These are phyloP conservation scores for Aegithalos caudatus DNA, from an alignment of 2,113 vertebrate species.

Conservation along the genomic window DNA sequence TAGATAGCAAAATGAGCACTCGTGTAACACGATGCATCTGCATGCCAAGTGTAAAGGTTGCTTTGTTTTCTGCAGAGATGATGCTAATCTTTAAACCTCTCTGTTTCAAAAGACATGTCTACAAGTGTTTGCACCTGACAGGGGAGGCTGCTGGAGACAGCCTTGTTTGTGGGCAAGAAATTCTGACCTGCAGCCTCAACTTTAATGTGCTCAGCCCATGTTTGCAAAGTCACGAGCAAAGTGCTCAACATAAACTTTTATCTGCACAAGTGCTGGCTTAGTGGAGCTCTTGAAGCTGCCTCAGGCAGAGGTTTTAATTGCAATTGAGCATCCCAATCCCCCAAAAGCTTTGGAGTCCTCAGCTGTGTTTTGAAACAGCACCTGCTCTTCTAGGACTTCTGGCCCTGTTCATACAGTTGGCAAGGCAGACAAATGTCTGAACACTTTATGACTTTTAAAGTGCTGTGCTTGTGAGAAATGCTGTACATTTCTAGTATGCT, in stretches of 20 bases:
- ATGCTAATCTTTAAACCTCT: background rate
- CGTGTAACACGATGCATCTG: accelerated
- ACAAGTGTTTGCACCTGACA: background rate
- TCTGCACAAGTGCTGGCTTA: background rate
- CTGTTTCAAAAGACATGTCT: background rate
- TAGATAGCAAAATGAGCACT: background rate
- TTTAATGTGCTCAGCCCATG: background rate
- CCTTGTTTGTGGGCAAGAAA: background rate
- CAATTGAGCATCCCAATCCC: background rate
- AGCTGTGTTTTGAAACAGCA: conserved; percentile 25
- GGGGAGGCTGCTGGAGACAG: background rate
- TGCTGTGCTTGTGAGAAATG: background rate
- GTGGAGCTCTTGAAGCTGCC: background rate
- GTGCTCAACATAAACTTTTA: background rate
- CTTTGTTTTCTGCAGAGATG: background rate
- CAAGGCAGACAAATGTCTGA: background rate
- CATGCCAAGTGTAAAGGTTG: background rate
- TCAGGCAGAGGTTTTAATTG: background rate
- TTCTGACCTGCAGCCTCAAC: background rate
- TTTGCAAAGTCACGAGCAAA: background rate
- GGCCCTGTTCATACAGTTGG: background rate
- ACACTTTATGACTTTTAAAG: background rate
- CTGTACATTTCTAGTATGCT: background rate
- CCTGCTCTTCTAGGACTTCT: background rate
- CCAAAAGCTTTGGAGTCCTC: background rate